Conservation (phyloP, 2,113 vertebrate genomes). For the Silurus asotus region DNA sequence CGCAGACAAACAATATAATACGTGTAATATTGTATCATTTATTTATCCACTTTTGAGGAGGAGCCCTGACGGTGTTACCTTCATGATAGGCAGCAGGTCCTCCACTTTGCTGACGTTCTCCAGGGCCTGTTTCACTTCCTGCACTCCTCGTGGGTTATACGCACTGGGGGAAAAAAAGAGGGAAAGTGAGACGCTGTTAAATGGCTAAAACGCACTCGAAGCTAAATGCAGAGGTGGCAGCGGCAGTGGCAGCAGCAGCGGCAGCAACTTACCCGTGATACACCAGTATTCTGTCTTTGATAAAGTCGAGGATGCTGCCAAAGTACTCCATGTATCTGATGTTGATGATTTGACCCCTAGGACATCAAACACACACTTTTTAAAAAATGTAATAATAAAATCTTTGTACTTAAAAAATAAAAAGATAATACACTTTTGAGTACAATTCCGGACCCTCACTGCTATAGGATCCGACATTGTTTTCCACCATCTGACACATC, state of each 20-base stretch:
- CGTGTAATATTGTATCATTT: too few species aligned
- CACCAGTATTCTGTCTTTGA: slow-evolving; percentile 96
- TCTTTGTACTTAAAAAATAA: too few species aligned
- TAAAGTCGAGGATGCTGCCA: slow-evolving; percentile 93
- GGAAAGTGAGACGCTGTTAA: background rate
- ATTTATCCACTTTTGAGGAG: too few species aligned
- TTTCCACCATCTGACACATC: too few species aligned
- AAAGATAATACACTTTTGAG: too few species aligned
- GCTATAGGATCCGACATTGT: too few species aligned
- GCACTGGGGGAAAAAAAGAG: slow-evolving; percentile 65
- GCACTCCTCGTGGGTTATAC: slow-evolving; percentile 87
- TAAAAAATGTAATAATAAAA: too few species aligned
- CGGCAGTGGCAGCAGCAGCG: too few species aligned
- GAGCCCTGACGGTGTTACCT: slow-evolving; percentile 72
- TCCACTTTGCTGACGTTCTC: slow-evolving; percentile 95
- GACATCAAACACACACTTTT: background rate
- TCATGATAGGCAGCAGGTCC: slow-evolving; percentile 98
- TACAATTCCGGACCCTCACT: too few species aligned
- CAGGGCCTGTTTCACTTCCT: slow-evolving; percentile 90
- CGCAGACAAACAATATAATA: too few species aligned
- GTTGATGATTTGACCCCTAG: slow-evolving; percentile 94
- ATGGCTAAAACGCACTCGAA: background rate
- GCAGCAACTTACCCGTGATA: slow-evolving; percentile 85
- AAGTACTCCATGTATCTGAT: slow-evolving; percentile 96
- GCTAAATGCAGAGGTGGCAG: too few species aligned